Percentiles rank a stretch among this genome's conserved stretches.
Evolutionary conservation across 2,113 vertebrate genomes (phyloP).

Genomic region (Pollachius pollachius): DNA sequence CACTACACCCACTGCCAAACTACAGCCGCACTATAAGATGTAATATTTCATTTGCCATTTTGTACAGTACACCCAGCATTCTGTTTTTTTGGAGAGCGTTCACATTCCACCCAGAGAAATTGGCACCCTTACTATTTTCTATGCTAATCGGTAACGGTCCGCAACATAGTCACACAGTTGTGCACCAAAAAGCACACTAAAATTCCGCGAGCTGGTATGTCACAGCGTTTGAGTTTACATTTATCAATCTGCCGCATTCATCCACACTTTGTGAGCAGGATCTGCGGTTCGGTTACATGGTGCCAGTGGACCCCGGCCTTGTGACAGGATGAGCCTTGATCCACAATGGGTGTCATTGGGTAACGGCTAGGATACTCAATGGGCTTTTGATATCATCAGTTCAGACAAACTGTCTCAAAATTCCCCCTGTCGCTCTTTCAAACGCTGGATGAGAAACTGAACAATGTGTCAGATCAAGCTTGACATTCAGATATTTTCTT

Average conservation of each 20-base stretch:
- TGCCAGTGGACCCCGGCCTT: constrained; percentile 54
- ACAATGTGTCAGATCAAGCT: constrained; percentile 46
- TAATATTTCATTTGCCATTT: too few relatives aligned
- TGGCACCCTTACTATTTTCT: background rate
- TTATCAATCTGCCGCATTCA: constrained; percentile 66
- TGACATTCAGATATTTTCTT: constrained; percentile 30
- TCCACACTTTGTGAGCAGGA: constrained; percentile 46
- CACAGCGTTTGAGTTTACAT: constrained; percentile 47
- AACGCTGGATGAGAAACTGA: constrained; percentile 32
- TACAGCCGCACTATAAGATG: too few relatives aligned
- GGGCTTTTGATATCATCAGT: constrained; percentile 63
- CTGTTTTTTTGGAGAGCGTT: constrained; percentile 7
- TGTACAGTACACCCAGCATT: background rate
- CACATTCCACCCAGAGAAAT: background rate
- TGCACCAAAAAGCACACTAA: constrained; percentile 14
- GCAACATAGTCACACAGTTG: constrained; percentile 10
- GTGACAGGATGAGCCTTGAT: constrained; percentile 54
- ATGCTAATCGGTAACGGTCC: background rate
- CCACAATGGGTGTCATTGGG: constrained; percentile 62
- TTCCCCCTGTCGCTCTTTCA: constrained; percentile 43
- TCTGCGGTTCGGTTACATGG: constrained; percentile 39
- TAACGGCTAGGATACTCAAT: constrained; percentile 50
- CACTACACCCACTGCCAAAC: too few relatives aligned
- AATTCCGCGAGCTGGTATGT: constrained; percentile 60
- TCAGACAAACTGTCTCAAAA: constrained; percentile 55